phyloP scores from a whole-genome alignment of 2,888 invertebrate genomes.

The Tanypteryx hageni region DNA sequence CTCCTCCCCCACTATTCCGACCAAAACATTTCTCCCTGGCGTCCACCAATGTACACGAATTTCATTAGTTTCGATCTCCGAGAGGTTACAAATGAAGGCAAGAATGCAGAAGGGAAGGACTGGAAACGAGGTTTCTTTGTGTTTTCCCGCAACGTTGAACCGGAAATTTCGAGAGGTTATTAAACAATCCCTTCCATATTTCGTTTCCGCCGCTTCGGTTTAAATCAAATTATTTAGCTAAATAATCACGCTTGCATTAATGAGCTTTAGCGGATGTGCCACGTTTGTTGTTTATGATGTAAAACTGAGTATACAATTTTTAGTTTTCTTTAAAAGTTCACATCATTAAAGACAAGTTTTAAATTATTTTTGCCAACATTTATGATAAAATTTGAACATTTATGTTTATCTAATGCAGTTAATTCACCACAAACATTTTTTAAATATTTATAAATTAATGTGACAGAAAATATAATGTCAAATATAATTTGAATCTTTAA shows the following conservation, averaged over 20 bases:
- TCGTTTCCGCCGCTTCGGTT: background rate
- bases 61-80: constrained; percentile 20
- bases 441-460: background rate
- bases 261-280: background rate
- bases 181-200: background rate
- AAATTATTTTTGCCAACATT: no score
- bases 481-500: background rate
- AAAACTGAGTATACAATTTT: background rate
- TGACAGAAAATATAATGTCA: background rate
- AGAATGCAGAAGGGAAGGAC: constrained; percentile 22
- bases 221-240: background rate
- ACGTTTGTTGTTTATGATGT: background rate
- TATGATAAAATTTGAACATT: no score
- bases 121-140: constrained; percentile 24
- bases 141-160: background rate
- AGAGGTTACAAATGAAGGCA: constrained; percentile 7
- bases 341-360: no score
- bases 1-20: background rate
- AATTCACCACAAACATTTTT: background rate
- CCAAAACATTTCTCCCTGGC: background rate
- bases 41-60: constrained; percentile 32
- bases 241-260: background rate
- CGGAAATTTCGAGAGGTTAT: background rate
- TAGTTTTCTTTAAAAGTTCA: no score
- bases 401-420: no score